Evolutionary conservation across 2,113 vertebrate species (phyloP).

Genomic region (Suncus etruscus): DNA sequence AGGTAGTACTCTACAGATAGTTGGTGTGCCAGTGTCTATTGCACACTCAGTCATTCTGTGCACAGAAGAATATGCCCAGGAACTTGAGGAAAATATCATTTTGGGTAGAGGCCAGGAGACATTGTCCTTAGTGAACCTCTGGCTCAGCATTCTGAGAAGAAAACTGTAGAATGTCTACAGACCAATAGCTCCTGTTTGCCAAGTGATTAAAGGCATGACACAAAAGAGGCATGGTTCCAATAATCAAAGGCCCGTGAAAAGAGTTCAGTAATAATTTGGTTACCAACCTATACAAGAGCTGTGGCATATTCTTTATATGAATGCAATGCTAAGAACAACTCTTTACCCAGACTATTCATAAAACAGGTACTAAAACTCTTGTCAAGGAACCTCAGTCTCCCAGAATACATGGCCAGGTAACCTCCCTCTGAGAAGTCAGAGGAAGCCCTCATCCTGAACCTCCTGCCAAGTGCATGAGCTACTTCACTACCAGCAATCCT

Average conservation of each 20-base stretch:
- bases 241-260: conserved; percentile 14
- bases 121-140: conserved; percentile 9
- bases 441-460: background rate
- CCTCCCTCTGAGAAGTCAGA: background rate
- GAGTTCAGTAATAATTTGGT: conserved; percentile 29
- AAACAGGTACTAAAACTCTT: background rate
- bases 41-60: background rate
- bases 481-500: background rate
- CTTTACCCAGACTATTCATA: background rate
- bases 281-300: background rate
- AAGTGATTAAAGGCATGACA: conserved; percentile 22
- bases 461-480: background rate
- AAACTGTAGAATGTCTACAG: background rate
- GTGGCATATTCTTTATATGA: background rate
- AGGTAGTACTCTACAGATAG: background rate
- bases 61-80: background rate
- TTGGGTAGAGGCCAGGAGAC: background rate
- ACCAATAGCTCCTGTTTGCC: background rate
- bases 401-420: background rate
- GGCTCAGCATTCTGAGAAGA: background rate
- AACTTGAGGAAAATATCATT: background rate
- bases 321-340: background rate
- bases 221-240: conserved; percentile 15
- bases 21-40: background rate
- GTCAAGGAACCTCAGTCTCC: background rate